Conservation (phyloP, 1,140 invertebrate species). For the Anadara kagoshimensis region DNA sequence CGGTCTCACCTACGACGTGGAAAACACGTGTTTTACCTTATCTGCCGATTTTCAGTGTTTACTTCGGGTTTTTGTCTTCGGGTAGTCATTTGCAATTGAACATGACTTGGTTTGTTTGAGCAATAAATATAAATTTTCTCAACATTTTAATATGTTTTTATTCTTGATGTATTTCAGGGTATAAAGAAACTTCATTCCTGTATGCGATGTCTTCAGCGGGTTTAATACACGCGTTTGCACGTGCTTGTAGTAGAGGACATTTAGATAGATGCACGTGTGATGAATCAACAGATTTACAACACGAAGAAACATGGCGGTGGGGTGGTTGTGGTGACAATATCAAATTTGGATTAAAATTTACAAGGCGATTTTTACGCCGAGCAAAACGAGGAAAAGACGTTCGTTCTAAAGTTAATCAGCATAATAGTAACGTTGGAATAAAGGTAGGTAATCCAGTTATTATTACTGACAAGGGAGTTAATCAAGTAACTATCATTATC, state of each 20-base stretch:
- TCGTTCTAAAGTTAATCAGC: constrained; percentile 78
- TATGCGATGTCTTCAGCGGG: constrained; percentile 82
- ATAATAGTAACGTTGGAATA: constrained; percentile 81
- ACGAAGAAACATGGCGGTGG: constrained; percentile 78
- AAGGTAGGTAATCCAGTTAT: constrained; percentile 73
- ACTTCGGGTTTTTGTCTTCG: too few species aligned
- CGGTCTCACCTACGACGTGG: too few species aligned
- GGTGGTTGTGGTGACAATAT: constrained; percentile 83
- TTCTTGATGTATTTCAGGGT: constrained; percentile 74
- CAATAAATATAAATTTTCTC: too few species aligned
- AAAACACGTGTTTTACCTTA: too few species aligned
- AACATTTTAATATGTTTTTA: constrained; percentile 2
- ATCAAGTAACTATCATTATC: too few species aligned
- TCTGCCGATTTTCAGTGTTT: too few species aligned
- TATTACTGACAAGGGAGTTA: too few species aligned
- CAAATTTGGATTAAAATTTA: constrained; percentile 79
- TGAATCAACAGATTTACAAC: constrained; percentile 66
- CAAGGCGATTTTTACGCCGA: constrained; percentile 78
- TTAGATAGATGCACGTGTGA: constrained; percentile 82
- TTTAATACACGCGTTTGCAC: constrained; percentile 81
- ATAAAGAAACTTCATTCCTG: constrained; percentile 82
- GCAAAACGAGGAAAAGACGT: constrained; percentile 64
- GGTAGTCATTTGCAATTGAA: too few species aligned
- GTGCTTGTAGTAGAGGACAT: constrained; percentile 79
- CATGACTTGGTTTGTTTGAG: too few species aligned